Evolutionary conservation across 2,113 vertebrate species (phyloP).

Genomic region (Thryonomys swinderianus): DNA sequence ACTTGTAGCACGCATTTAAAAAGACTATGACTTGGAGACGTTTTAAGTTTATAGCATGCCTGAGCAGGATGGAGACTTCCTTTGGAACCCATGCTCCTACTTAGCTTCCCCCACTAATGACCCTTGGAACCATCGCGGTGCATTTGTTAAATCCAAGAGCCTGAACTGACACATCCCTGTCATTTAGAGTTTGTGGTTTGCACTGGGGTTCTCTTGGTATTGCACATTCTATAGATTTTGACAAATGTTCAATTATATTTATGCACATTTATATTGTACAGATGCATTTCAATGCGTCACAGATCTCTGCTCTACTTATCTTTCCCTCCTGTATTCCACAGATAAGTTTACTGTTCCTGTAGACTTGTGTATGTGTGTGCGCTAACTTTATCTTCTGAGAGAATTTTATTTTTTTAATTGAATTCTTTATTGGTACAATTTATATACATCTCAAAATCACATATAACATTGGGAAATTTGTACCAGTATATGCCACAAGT

Average conservation of each 20-base stretch:
- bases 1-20: neutral
- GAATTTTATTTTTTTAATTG: no score
- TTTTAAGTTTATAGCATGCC: neutral
- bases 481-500: no score
- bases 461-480: no score
- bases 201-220: neutral
- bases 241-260: neutral
- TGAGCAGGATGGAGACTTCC: neutral
- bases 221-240: neutral
- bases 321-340: neutral
- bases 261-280: neutral
- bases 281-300: neutral
- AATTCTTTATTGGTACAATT: no score
- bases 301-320: neutral
- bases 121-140: neutral
- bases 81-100: accelerated
- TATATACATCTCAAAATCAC: no score
- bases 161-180: neutral
- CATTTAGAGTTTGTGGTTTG: neutral
- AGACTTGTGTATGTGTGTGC: neutral
- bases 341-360: neutral
- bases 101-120: neutral
- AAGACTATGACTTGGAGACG: neutral
- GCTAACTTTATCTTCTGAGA: neutral
- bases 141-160: neutral